Evolutionary conservation across 2,113 vertebrate genomes (phyloP).

Genomic region (Myiozetetes cayanensis): DNA sequence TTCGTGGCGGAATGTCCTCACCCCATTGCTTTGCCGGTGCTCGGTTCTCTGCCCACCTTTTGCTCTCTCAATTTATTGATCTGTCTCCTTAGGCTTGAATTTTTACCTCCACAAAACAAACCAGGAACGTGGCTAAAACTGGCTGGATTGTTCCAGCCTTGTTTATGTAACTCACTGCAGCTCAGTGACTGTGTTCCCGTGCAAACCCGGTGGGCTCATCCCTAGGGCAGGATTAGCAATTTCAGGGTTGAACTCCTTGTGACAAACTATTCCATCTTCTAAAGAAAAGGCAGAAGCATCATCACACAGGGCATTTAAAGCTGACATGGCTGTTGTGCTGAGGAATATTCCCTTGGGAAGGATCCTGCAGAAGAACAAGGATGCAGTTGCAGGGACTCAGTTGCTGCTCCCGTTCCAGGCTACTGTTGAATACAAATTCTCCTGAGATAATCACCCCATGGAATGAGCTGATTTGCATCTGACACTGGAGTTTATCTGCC

Average conservation of each 20-base stretch:
- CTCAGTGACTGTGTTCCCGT: neutral
- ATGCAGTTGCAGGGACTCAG: neutral
- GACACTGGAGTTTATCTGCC: neutral
- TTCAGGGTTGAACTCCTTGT: neutral
- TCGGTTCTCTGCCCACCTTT: neutral
- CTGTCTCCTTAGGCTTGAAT: neutral
- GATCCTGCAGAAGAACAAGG: neutral
- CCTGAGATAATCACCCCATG: neutral
- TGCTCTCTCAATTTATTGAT: neutral
- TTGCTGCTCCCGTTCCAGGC: neutral
- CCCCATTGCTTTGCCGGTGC: neutral
- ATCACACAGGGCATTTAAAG: neutral
- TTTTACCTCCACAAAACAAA: neutral
- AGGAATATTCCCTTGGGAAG: neutral
- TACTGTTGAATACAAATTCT: neutral
- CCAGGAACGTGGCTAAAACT: neutral
- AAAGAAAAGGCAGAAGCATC: neutral
- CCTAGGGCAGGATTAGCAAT: neutral
- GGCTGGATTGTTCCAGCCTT: neutral
- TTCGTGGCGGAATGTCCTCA: neutral
- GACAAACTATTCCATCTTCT: neutral
- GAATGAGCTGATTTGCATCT: neutral
- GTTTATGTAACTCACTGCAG: constrained; percentile 25
- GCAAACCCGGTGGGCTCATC: neutral
- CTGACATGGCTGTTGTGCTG: neutral